Base-by-base conservation (phyloP, 2,888 invertebrate species). In the Chrysina gloriosa region DNA sequence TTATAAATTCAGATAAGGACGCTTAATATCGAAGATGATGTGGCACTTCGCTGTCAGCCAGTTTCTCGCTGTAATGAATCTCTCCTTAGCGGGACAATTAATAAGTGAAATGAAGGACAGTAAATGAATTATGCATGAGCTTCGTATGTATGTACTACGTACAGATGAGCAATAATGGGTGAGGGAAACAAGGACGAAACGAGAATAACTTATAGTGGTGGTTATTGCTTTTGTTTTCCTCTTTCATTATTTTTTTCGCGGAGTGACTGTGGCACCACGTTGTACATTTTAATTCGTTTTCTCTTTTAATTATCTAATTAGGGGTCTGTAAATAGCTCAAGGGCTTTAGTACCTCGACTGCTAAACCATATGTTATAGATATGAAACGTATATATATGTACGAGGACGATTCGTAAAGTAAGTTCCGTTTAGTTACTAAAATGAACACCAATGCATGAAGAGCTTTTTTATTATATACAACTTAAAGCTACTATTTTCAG, bases 31-130 rank as follows among this genome's bases (percentile, higher is more conserved):
- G 56, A 56, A 56, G 56, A 56, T 56, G 56, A 56, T 56, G 56
- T 56, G 56, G 56, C 56, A 56, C 56, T 36, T n/a, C 36, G 56
- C 56, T 56, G 56, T 56, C 56, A 56, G 36, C 23, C 56, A 36
- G 14, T 39, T 23, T 56, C 56, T 56, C 56, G 56, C 23, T 36
- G 56, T 56, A 56, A 56, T 56, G 56, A 56, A 56, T 56, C 56
- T 56, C 56, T 56, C 56, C 56, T 56, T 56, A 56, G 56, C 56
- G 56, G 56, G 56, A 56, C 56, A 39, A 56, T 56, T 56, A 56
- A 56, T 56, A 56, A 56, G 21, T 39, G 56, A 56, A 56, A 39
- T 56, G 56, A 56, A 56, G 56, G 56, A 56, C 56, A 36, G 56
- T 23, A 39, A 56, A 56, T 56, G 56, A 56, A 56, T 56, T 56